A percentile compares a stretch with the other conserved stretches of the same genome.
Conservation (phyloP, 2,797 vertebrate genomes). For the Rhincodon typus region DNA sequence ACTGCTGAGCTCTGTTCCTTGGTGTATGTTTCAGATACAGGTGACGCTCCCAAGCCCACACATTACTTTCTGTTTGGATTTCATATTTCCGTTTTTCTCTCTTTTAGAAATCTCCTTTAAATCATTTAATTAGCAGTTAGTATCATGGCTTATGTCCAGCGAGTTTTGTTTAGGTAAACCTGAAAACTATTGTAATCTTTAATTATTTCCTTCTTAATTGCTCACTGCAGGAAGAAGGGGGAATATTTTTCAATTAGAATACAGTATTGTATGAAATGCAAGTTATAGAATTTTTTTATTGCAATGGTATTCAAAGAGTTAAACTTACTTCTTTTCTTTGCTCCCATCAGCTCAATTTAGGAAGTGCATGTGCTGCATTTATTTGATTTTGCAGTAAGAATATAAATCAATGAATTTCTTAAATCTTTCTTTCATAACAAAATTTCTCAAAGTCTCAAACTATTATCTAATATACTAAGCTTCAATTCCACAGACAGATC, state of each 20-base stretch:
- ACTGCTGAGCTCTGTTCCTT: not conserved
- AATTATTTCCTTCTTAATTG: not conserved
- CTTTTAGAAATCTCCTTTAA: not conserved
- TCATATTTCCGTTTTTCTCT: not conserved
- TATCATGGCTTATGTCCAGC: not conserved
- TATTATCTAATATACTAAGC: not conserved
- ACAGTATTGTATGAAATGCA: not conserved
- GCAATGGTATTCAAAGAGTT: not conserved
- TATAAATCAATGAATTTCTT: not conserved
- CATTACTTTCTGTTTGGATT: not conserved
- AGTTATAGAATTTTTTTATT: not conserved
- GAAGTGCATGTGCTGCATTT: not conserved
- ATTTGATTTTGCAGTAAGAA: not conserved
- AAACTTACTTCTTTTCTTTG: not conserved
- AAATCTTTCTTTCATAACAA: not conserved
- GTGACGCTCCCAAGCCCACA: not conserved
- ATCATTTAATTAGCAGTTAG: not conserved
- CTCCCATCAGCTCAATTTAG: not conserved
- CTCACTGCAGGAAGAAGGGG: not conserved
- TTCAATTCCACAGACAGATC: not conserved
- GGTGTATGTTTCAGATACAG: not conserved
- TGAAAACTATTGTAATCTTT: not conserved
- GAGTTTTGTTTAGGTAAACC: not conserved
- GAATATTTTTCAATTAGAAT: not conserved
- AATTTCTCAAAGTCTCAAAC: not conserved